Conservation (phyloP, 2,888 invertebrate species). For the Leptopilina syphax region DNA sequence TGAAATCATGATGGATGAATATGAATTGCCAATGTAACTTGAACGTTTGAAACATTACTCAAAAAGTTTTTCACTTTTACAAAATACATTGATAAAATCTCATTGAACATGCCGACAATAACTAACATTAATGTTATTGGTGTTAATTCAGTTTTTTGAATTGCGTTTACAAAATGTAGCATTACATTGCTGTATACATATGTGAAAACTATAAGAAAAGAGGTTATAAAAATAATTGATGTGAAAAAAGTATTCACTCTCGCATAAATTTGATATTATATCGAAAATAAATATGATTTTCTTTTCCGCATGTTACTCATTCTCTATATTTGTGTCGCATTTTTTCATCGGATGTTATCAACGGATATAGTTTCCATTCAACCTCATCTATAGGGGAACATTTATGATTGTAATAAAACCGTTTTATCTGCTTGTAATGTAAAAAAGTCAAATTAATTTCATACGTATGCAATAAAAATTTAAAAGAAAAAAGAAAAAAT, state of each 20-base stretch:
- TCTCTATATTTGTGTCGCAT: neutral
- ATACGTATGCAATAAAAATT: too few relatives aligned
- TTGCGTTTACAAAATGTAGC: too few relatives aligned
- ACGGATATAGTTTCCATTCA: neutral
- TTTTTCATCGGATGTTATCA: neutral
- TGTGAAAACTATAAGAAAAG: too few relatives aligned
- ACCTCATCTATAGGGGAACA: neutral
- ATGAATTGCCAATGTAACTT: neutral
- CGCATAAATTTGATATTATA: too few relatives aligned
- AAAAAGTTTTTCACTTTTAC: neutral
- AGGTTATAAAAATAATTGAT: too few relatives aligned
- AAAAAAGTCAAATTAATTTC: neutral
- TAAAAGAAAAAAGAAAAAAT: too few relatives aligned
- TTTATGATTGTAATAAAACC: neutral
- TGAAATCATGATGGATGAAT: slow-evolving; percentile 9
- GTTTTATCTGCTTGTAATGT: neutral
- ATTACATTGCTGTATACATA: too few relatives aligned
- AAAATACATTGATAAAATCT: slow-evolving; percentile 1
- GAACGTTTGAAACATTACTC: neutral
- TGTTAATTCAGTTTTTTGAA: too few relatives aligned
- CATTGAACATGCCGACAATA: neutral
- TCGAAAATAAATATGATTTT: too few relatives aligned
- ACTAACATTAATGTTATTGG: too few relatives aligned
- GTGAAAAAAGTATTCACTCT: too few relatives aligned
- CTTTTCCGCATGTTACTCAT: neutral